Percentiles rank a stretch among this genome's conserved stretches.
Evolutionary conservation across 2,888 invertebrate species (phyloP).

Genomic region (Napeogenes sylphis): DNA sequence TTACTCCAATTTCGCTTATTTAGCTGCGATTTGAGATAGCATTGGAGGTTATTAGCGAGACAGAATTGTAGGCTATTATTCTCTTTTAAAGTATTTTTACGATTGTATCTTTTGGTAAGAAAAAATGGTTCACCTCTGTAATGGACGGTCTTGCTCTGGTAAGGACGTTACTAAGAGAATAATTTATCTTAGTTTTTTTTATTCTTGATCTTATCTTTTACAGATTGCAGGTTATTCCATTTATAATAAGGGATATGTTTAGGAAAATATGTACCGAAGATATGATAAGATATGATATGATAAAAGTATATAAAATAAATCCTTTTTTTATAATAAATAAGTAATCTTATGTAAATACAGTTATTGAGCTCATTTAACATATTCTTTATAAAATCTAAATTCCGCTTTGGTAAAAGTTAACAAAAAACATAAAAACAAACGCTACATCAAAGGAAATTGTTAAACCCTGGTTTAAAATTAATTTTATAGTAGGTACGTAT

Average conservation of each 20-base stretch:
- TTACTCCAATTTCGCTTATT: constrained; percentile 64
- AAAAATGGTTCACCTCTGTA: constrained; percentile 32
- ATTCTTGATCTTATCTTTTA: constrained; percentile 27
- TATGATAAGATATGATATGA: too few species aligned
- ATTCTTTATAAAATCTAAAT: too few species aligned
- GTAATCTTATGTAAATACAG: too few species aligned
- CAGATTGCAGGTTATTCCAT: constrained; percentile 25
- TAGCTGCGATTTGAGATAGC: constrained; percentile 64
- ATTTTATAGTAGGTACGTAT: too few species aligned
- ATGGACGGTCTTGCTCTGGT: constrained; percentile 32
- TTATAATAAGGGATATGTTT: constrained; percentile 15
- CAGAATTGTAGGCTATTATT: constrained; percentile 59
- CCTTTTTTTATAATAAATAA: too few species aligned
- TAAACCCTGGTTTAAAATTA: background rate
- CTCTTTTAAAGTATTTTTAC: constrained; percentile 50
- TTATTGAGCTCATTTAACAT: too few species aligned
- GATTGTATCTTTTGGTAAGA: constrained; percentile 39
- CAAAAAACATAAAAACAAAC: background rate
- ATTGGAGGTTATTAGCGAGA: constrained; percentile 61
- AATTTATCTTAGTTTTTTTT: constrained; percentile 31
- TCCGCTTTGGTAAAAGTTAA: too few species aligned
- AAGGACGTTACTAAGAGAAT: constrained; percentile 33
- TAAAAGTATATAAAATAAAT: too few species aligned
- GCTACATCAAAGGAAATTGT: background rate
- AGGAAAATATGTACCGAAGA: background rate